phyloP scores from a whole-genome alignment of 2,797 vertebrate species.

The Pempheris klunzingeri region DNA sequence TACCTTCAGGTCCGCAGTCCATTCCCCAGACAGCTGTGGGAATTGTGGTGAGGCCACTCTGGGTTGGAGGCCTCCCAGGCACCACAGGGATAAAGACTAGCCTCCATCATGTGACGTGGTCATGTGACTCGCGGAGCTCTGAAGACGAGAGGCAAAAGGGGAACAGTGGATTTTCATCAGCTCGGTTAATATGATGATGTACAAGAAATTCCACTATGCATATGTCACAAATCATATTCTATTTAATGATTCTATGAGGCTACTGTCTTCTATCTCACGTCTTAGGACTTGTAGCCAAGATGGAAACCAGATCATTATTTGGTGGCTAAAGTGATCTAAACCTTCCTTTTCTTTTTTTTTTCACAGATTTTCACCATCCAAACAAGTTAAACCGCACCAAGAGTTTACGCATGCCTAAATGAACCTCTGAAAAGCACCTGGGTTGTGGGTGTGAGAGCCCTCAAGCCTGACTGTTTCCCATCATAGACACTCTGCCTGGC shows the following conservation, averaged over 20 bases:
- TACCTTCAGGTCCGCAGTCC: slow-evolving; percentile 80
- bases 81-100: slow-evolving; percentile 74
- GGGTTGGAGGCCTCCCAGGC: slow-evolving; percentile 81
- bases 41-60: slow-evolving; percentile 82
- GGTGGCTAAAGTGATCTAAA: slow-evolving; percentile 29
- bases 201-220: background rate
- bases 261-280: background rate
- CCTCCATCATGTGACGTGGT: slow-evolving; percentile 72
- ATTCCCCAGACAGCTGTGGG: slow-evolving; percentile 83
- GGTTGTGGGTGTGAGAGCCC: slow-evolving; percentile 59
- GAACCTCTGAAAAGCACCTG: slow-evolving; percentile 73
- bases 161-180: slow-evolving; percentile 21
- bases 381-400: slow-evolving; percentile 60
- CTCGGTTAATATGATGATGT: background rate
- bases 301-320: slow-evolving; percentile 24
- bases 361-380: slow-evolving; percentile 25
- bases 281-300: background rate
- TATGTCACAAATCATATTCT: background rate
- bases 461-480: slow-evolving; percentile 72
- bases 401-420: slow-evolving; percentile 61
- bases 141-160: slow-evolving; percentile 10
- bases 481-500: slow-evolving; percentile 61
- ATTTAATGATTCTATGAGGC: background rate
- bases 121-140: slow-evolving; percentile 62
- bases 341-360: slow-evolving; percentile 25